Conservation (phyloP, 2,888 invertebrate genomes). For the Galerucella pusilla region DNA sequence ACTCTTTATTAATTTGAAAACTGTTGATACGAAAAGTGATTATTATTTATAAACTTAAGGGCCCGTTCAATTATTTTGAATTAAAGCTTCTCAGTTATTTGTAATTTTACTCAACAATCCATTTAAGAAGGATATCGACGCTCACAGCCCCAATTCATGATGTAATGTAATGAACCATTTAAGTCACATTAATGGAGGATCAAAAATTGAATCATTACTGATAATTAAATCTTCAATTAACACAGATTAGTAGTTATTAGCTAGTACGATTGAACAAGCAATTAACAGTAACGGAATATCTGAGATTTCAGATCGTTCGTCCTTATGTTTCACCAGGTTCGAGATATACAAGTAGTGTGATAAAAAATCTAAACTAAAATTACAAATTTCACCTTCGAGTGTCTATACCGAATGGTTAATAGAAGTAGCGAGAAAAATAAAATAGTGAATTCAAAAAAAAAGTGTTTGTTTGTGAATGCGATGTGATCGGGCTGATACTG, state of each 20-base stretch:
- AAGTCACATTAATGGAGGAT: too few species aligned
- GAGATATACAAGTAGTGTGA: conserved; percentile 17
- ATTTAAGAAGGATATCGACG: too few species aligned
- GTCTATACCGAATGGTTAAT: conserved; percentile 12
- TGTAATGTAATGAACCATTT: too few species aligned
- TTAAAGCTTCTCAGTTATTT: too few species aligned
- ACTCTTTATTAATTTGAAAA: too few species aligned
- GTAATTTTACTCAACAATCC: too few species aligned
- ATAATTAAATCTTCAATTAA: too few species aligned
- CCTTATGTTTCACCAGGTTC: conserved; percentile 14
- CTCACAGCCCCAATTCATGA: too few species aligned
- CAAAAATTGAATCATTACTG: too few species aligned
- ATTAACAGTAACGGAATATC: conserved; percentile 5
- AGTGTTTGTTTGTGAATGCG: conserved; percentile 36
- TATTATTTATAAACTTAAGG: too few species aligned
- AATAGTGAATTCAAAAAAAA: conserved; percentile 21
- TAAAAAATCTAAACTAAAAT: conserved; percentile 28
- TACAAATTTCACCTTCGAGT: conserved; percentile 13
- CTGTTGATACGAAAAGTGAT: too few species aligned
- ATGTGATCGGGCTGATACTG: conserved; percentile 43
- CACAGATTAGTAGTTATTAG: not conserved
- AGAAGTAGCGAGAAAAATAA: conserved; percentile 21
- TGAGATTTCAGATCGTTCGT: conserved; percentile 15
- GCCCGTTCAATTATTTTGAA: too few species aligned
- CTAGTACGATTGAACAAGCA: not conserved